phyloP scores from a whole-genome alignment of 37 sponge, comb jelly and placozoan species.

The Tethya wilhelma region DNA sequence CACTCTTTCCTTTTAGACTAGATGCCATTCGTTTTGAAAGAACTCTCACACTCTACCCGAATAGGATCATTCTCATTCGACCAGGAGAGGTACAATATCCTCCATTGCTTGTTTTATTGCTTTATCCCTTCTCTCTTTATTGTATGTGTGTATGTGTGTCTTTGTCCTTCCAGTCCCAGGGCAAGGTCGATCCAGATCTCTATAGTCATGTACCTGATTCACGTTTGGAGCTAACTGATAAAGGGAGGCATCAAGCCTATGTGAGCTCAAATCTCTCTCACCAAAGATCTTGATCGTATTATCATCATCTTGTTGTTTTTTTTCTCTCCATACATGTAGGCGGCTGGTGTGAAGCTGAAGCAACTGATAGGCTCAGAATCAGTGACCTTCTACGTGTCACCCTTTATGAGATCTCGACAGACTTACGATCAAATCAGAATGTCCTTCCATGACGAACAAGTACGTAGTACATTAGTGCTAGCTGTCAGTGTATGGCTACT shows the following conservation, averaged over 20 bases:
- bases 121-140: no score
- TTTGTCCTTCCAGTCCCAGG: conserved; percentile 60
- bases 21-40: background rate
- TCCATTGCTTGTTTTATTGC: no score
- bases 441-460: conserved; percentile 79
- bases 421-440: conserved; percentile 65
- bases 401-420: conserved; percentile 70
- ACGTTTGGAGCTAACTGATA: conserved; percentile 60
- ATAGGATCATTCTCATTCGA: conserved; percentile 75
- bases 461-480: conserved; percentile 1
- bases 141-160: conserved; percentile 3
- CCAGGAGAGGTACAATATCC: conserved; percentile 76
- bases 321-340: conserved; percentile 21
- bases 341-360: conserved; percentile 66
- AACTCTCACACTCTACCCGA: conserved; percentile 37
- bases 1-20: conserved; percentile 2
- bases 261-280: conserved; percentile 24
- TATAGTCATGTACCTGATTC: conserved; percentile 68
- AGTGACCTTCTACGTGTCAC: conserved; percentile 81
- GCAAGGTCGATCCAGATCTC: conserved; percentile 68
- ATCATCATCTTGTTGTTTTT: background rate
- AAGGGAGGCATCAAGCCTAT: conserved; percentile 66
- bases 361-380: conserved; percentile 66
- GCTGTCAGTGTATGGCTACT: background rate
- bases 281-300: no score